Base-by-base conservation (phyloP, 2,888 invertebrate species). In the Agonum fuliginosum region DNA sequence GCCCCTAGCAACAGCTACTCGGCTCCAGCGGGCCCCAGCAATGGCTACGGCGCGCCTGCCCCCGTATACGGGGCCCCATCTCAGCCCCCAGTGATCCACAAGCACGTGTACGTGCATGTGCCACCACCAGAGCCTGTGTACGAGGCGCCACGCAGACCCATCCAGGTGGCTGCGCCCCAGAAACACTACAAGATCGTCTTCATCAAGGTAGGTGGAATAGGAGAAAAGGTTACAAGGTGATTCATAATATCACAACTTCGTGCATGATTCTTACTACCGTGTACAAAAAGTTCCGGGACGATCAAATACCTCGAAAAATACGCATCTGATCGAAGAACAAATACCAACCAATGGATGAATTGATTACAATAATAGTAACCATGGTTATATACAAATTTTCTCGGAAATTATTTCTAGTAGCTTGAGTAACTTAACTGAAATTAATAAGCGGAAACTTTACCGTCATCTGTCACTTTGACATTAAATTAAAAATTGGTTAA, bases 31-130 rank as follows among this genome's bases (percentile, higher is more conserved):
- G 89, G 90, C 2, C 90, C 90, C n/a, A 84, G 87, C 54, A 82
- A 82, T 10, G 83, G 83, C 8, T 81, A 81, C 12, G 84, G 83
- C 8, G 34, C 51, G 3, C 51, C 87, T 1, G 88, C 89, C 1
- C 90, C 91, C 1, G 91, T 91, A 81, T 94, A 94, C 83, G 94
- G 93, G 14, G 90, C 93, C 4, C 94, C 94, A 0, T 88, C 90
- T 79, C 93, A 92, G 83, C 92, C 92, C 78, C 93, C 95, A 74
- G 93, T 94, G 43, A 91, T 96, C 70, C 96, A 96, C 87, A 96
- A 96, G 85, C 96, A 96, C 85, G 95, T 96, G 10, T 96, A 96
- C 88, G 95, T 96, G 14, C 96, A 96, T 86, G 95, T 96, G 14
- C 95, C 96, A 65, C 96, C 95, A 76, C 95, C 95, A 83, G 95